Conservation (phyloP, 2,797 vertebrate genomes). For the Lacerta viridis region DNA sequence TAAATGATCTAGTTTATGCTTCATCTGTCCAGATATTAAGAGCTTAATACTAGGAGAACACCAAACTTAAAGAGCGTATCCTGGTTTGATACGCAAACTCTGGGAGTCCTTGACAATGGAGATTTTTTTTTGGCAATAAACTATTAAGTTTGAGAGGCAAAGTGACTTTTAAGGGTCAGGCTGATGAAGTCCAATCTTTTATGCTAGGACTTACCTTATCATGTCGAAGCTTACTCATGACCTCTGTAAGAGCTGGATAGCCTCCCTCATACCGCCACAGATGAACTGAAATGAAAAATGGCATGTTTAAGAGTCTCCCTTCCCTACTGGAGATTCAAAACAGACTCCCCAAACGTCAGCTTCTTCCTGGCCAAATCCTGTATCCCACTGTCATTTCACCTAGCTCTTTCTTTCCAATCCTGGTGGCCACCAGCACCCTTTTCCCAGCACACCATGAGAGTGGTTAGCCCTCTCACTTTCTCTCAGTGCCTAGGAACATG, state of each 20-base stretch:
- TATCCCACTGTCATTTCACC: not conserved
- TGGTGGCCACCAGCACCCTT: too few relatives aligned
- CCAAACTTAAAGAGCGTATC: not conserved
- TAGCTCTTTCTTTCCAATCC: not conserved
- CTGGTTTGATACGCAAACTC: not conserved
- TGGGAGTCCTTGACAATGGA: not conserved
- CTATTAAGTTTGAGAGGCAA: not conserved
- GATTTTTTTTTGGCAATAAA: not conserved
- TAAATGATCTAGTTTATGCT: not conserved
- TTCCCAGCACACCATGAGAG: not conserved
- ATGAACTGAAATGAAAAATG: constrained; percentile 87
- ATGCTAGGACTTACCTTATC: constrained; percentile 86
- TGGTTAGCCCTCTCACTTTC: not conserved
- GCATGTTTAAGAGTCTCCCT: constrained; percentile 31
- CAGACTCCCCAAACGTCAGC: not conserved
- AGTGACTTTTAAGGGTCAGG: not conserved
- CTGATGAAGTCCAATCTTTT: not conserved
- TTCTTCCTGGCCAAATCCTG: too few relatives aligned
- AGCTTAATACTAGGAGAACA: not conserved
- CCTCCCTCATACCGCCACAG: constrained; percentile 97
- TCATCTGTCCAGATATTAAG: not conserved
- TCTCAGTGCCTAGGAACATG: not conserved
- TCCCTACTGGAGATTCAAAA: not conserved
- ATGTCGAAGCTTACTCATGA: constrained; percentile 95
- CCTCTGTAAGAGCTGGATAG: constrained; percentile 96